These are phyloP conservation scores for Pungitius pungitius DNA, from an alignment of 2,113 vertebrate genomes.

Conservation along the genomic window DNA sequence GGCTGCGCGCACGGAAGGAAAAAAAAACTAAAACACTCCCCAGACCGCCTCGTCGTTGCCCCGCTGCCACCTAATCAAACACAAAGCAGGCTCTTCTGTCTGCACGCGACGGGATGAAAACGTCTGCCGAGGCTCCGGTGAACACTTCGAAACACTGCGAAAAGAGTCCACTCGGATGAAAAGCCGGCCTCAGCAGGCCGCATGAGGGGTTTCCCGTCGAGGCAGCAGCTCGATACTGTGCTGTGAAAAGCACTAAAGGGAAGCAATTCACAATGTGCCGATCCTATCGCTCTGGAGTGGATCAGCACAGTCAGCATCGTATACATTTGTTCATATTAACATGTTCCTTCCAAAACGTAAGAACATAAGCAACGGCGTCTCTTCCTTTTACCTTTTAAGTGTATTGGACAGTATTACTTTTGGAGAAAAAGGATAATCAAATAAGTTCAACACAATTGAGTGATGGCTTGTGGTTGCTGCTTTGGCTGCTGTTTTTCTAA, in stretches of 20 bases:
- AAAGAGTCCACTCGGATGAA: conserved; percentile 28
- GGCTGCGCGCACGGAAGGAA: conserved; percentile 7
- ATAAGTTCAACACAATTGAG: neutral
- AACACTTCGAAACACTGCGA: conserved; percentile 23
- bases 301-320: neutral
- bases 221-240: neutral
- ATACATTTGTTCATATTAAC: conserved; percentile 9
- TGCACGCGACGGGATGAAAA: conserved; percentile 28
- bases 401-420: neutral
- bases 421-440: neutral
- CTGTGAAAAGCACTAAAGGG: neutral
- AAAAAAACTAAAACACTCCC: conserved; percentile 30
- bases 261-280: conserved; percentile 13
- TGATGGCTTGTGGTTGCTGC: neutral
- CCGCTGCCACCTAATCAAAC: conserved; percentile 25
- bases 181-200: conserved; percentile 11
- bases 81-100: conserved; percentile 3
- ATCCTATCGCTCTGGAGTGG: neutral
- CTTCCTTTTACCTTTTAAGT: neutral
- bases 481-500: conserved; percentile 7
- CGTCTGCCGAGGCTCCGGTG: conserved; percentile 17
- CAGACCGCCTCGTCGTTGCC: conserved; percentile 26
- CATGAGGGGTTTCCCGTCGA: conserved; percentile 25
- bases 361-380: neutral
- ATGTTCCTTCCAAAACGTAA: neutral